These are phyloP conservation scores for Cantharis rustica DNA, from an alignment of 2,888 invertebrate genomes.

Conservation along the genomic window DNA sequence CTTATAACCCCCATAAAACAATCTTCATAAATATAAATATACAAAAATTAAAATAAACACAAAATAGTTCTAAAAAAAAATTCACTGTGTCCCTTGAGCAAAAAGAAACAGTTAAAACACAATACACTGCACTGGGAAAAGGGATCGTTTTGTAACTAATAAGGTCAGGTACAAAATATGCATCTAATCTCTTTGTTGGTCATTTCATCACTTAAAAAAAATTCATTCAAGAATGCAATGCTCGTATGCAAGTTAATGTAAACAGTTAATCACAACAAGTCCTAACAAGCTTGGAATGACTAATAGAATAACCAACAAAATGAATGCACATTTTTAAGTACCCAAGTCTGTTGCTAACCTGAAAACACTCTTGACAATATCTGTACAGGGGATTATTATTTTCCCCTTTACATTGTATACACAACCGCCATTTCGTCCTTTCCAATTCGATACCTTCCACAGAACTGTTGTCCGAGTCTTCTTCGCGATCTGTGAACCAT, in stretches of 20 bases:
- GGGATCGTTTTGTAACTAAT: not conserved
- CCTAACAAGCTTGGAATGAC: not conserved
- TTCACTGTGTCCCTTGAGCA: slow-evolving; percentile 4
- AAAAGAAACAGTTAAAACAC: slow-evolving; percentile 16
- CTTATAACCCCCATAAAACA: not conserved
- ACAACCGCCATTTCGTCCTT: slow-evolving; percentile 66
- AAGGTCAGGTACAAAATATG: slow-evolving; percentile 2
- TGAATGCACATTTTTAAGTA: slow-evolving; percentile 11
- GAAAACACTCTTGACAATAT: slow-evolving; percentile 73
- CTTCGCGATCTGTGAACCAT: slow-evolving; percentile 52
- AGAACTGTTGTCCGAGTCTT: slow-evolving; percentile 46
- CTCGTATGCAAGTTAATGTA: not conserved
- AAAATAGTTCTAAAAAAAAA: not conserved
- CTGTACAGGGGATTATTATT: slow-evolving; percentile 68
- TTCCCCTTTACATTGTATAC: slow-evolving; percentile 65
- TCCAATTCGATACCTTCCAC: slow-evolving; percentile 57
- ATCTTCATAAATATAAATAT: not conserved
- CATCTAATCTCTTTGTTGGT: slow-evolving; percentile 1
- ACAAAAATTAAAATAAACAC: not conserved
- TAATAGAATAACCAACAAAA: not conserved
- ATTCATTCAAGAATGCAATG: not conserved
- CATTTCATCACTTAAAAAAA: not conserved
- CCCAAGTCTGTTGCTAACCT: slow-evolving; percentile 56
- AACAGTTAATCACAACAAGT: not conserved
- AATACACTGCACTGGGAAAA: slow-evolving; percentile 23